These are phyloP conservation scores for Eulithis testata DNA, from an alignment of 2,888 invertebrate genomes.

Conservation along the genomic window DNA sequence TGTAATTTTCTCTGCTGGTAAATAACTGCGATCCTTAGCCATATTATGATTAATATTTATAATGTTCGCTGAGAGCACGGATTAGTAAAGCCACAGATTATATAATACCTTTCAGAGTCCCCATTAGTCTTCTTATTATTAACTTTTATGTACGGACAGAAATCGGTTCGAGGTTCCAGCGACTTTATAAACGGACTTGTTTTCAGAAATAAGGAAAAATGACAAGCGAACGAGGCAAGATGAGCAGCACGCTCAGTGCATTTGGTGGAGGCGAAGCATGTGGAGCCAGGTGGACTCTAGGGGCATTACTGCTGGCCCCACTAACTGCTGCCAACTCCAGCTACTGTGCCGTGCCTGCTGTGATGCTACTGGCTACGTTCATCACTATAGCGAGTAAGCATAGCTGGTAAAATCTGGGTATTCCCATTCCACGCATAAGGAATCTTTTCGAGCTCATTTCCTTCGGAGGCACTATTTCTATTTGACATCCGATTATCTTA, in stretches of 20 bases:
- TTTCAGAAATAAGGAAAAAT: constrained; percentile 41
- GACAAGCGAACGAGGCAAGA: constrained; percentile 58
- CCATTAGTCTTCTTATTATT: constrained; percentile 10
- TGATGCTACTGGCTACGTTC: constrained; percentile 79
- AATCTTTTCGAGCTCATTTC: too few species aligned
- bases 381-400: constrained; percentile 81
- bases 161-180: too few species aligned
- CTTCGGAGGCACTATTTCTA: too few species aligned
- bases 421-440: too few species aligned
- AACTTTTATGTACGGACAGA: not conserved
- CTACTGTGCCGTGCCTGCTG: constrained; percentile 83
- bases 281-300: constrained; percentile 84
- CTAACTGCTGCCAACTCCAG: constrained; percentile 85
- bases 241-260: constrained; percentile 61
- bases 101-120: constrained; percentile 8
- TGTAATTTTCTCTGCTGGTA: constrained; percentile 37
- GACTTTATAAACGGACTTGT: not conserved
- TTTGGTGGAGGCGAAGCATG: constrained; percentile 71
- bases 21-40: constrained; percentile 39
- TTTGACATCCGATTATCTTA: too few species aligned
- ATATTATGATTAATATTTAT: constrained; percentile 37
- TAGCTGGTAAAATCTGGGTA: not conserved
- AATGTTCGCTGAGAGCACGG: constrained; percentile 16
- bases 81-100: constrained; percentile 19
- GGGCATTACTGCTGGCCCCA: constrained; percentile 83